These are phyloP conservation scores for Manis javanica DNA, from an alignment of 2,797 vertebrate genomes.

Conservation along the genomic window DNA sequence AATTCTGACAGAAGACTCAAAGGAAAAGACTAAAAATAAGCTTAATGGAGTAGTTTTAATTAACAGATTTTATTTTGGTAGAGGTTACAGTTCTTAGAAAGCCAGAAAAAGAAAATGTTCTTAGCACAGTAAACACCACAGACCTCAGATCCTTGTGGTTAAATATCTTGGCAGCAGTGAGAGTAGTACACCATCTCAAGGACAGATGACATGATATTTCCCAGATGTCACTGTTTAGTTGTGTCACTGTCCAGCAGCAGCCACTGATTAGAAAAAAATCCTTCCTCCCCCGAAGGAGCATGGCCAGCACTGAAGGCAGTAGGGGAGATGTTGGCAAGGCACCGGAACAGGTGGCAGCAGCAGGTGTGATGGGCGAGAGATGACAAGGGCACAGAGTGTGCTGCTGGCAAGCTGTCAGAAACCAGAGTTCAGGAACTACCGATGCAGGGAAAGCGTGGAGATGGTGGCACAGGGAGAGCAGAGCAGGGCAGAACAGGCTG, in stretches of 20 bases:
- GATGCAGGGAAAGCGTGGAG: conserved; percentile 26
- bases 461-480: not conserved
- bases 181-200: conserved; percentile 41
- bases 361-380: conserved; percentile 80
- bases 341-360: conserved; percentile 77
- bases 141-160: not conserved
- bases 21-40: not conserved
- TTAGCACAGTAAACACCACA: not conserved
- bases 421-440: conserved; percentile 71
- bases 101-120: not conserved
- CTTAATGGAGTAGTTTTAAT: not conserved
- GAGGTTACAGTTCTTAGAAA: conserved; percentile 41
- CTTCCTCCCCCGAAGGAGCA: conserved; percentile 43
- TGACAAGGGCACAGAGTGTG: conserved; percentile 80
- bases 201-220: conserved; percentile 62
- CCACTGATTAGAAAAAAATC: conserved; percentile 47
- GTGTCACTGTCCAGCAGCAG: conserved; percentile 66
- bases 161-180: conserved; percentile 25
- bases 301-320: conserved; percentile 68
- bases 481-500: conserved; percentile 71
- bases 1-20: not conserved
- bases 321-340: conserved; percentile 78
- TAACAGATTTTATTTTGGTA: not conserved
- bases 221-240: conserved; percentile 74
- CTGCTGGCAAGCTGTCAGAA: conserved; percentile 77